Base-by-base conservation (phyloP, 1,140 invertebrate genomes). In the Hyposmocoma kahamanoa region DNA sequence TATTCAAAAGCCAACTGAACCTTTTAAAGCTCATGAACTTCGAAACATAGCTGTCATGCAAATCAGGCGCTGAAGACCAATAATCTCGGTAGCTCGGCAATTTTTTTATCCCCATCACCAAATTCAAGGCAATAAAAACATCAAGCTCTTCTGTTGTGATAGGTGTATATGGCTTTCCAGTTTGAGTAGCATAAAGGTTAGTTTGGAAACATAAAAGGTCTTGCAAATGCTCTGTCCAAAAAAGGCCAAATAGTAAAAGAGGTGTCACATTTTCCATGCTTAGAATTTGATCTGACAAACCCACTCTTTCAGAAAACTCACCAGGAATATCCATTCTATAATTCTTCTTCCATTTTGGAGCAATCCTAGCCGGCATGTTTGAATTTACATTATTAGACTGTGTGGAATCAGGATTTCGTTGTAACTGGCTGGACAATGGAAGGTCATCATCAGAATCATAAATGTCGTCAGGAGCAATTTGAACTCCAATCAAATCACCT, bases 21-120 rank as follows among this genome's bases (percentile, higher is more conserved):
- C 49, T 44, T 5, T 51, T 45, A 11, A 51, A 39, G 2, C 13
- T 22, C 42, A 51, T 51, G 5, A 51, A 51, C 9, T 20, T 45
- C 2, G 49, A 45, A 45, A 51, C 22, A 13, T 51, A 45, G 15
- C 20, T 39, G 19, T 45, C 49, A 20, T 51, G 32, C 42, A 51
- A 51, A 30, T 51, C 30, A n/a, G 49, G 49, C 6, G 49, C 49
- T 44, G 32, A 51, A 45, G 30, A 51, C 49, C 24, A 51, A n/a
- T 51, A 39, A 51, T 51, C 49, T 41, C 34, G 36, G 22, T 51
- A 44, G 42, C 49, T 51, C 19, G 42, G 49, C 24, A 28, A 28
- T 28, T 28, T 28, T 28, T 28, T 28, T 28, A 28, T 28, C 6
- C 24, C 24, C 24, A 28, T 28, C 24, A 28, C 24, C 24, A 28